These are phyloP conservation scores for Hycleus cichorii DNA, from an alignment of 1,140 invertebrate genomes.

Conservation along the genomic window DNA sequence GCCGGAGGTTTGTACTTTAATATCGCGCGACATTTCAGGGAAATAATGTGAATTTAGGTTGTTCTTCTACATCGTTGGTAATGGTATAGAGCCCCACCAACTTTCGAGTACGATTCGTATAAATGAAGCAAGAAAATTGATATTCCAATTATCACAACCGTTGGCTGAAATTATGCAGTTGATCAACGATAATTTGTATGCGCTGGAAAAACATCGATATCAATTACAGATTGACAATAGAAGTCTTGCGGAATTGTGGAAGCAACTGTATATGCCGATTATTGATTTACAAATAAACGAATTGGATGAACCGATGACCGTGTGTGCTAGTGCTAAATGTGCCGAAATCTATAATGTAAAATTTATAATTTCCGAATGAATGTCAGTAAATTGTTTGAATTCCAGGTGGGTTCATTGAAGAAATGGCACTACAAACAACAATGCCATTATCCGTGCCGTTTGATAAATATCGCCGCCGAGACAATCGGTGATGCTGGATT, in stretches of 20 bases:
- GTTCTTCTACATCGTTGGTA: slow-evolving; percentile 28
- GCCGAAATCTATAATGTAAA: slow-evolving; percentile 26
- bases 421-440: slow-evolving; percentile 34
- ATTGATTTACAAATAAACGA: slow-evolving; percentile 29
- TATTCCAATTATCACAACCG: slow-evolving; percentile 33
- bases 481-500: slow-evolving; percentile 22
- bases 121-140: slow-evolving; percentile 33
- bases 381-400: no score
- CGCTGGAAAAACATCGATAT: slow-evolving; percentile 23
- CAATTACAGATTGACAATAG: slow-evolving; percentile 17
- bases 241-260: slow-evolving; percentile 25
- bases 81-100: slow-evolving; percentile 13
- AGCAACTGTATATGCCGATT: slow-evolving; percentile 32
- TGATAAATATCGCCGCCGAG: slow-evolving; percentile 23
- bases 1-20: slow-evolving; percentile 11
- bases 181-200: slow-evolving; percentile 30
- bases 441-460: slow-evolving; percentile 30
- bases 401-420: slow-evolving; percentile 26
- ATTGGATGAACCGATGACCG: slow-evolving; percentile 31
- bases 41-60: slow-evolving; percentile 1
- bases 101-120: slow-evolving; percentile 30
- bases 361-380: no score
- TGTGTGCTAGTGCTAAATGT: slow-evolving; percentile 31
- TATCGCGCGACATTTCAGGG: no score
- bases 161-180: slow-evolving; percentile 35